Base-by-base conservation (phyloP, 2,113 vertebrate species). In the Pedetes capensis region DNA sequence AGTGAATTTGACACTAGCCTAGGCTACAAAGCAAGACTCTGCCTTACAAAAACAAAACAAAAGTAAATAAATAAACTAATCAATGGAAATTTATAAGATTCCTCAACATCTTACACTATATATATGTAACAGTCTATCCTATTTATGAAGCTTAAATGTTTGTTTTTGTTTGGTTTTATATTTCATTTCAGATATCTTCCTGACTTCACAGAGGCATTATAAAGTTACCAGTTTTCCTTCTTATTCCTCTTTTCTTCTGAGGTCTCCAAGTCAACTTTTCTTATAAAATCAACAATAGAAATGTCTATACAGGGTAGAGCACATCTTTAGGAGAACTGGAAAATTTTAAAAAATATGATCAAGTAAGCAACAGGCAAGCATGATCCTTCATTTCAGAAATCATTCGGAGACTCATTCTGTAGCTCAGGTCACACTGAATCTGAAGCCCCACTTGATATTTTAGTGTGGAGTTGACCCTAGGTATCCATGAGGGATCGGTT, bases 101-200 rank as follows among this genome's bases (percentile, higher is more conserved):
- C 10, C 20, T 53, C 18, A 63, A 75, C 2, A 34, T 51, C 47
- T 44, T 68, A n/a, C 55, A 16, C 34, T 64, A n/a, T n/a, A n/a
- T n/a, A n/a, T n/a, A n/a, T n/a, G 3, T 14, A 17, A n/a, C 2
- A n/a, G 0, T 39, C 4, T 53, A 17, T 6, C 34, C 57, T 81
- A 8, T 47, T 64, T 76, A 37, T 37, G 8, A 89, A 72, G 42
- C 14, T 57, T 75, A 61, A 3, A 32, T 64, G 12, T 25, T 22
- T 29, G 7, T 32, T 61, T 13, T 29, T 39, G 22, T 42, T 80
- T 84, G 81, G 29, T 47, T 79, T 88, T 88, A 12, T 74, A 18
- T 63, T 55, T 85, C 69, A 47, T 63, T 84, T 85, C 32, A 64
- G 9, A 78, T 32, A 74, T n/a, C 63, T 63, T 75, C 5, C 47